Evolutionary conservation across 2,113 vertebrate species (phyloP).

Genomic region (Scolopax mira): DNA sequence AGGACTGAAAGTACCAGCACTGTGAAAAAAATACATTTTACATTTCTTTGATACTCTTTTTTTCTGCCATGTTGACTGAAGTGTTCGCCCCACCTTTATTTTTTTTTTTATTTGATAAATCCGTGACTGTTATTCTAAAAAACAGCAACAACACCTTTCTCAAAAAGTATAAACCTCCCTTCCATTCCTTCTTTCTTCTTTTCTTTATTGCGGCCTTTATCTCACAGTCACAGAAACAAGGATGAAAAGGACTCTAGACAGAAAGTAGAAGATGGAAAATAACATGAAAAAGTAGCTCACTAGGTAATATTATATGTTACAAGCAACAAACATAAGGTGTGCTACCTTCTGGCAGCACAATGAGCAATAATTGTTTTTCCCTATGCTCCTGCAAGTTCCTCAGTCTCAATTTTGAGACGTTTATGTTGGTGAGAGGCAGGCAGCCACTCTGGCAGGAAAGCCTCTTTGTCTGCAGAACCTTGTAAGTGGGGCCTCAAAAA

Average conservation of each 20-base stretch:
- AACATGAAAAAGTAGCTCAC: neutral
- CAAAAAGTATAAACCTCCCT: neutral
- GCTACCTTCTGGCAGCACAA: neutral
- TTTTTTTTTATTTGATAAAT: neutral
- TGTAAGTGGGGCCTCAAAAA: neutral
- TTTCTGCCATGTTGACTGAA: neutral
- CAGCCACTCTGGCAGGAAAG: neutral
- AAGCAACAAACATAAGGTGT: neutral
- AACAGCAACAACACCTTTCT: neutral
- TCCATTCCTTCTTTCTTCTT: neutral
- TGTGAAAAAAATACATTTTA: neutral
- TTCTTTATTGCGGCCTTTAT: neutral
- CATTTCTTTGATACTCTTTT: neutral
- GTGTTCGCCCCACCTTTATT: neutral
- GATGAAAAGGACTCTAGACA: neutral
- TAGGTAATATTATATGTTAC: neutral
- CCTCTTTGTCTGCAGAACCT: neutral
- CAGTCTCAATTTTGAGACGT: fast-evolving
- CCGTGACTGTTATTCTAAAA: neutral
- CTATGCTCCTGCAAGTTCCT: neutral
- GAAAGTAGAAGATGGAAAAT: neutral
- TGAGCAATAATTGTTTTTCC: fast-evolving
- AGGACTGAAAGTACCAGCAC: neutral
- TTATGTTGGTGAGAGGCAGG: neutral
- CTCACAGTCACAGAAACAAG: neutral